Evolutionary conservation across 2,797 vertebrate species (phyloP).

Genomic region (Onychomys arenicola): DNA sequence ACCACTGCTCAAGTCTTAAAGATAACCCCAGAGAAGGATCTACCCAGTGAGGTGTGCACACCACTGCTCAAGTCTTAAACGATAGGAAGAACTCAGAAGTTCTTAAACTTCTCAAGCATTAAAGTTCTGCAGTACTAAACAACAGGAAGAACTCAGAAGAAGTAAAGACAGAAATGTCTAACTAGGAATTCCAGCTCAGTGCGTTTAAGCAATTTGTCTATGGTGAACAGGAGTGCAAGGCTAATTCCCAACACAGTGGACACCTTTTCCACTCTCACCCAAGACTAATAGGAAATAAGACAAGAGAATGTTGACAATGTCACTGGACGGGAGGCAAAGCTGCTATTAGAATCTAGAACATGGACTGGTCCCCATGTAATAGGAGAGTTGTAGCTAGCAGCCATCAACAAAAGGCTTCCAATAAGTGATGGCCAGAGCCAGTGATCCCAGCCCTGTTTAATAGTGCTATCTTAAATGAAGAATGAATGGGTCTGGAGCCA

Average conservation of each 20-base stretch:
- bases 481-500: slow-evolving; percentile 19
- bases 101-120: not conserved
- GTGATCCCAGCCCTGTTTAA: not conserved
- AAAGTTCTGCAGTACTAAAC: slow-evolving; percentile 18
- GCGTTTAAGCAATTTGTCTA: slow-evolving; percentile 12
- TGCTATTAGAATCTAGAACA: not conserved
- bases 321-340: not conserved
- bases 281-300: not conserved
- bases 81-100: slow-evolving; percentile 40
- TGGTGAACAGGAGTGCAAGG: not conserved
- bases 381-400: not conserved
- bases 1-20: slow-evolving; percentile 2
- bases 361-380: not conserved
- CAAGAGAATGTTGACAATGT: not conserved
- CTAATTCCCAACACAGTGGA: not conserved
- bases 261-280: not conserved
- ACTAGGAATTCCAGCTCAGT: not conserved
- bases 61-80: slow-evolving; percentile 34
- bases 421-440: not conserved
- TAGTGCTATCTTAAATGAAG: not conserved
- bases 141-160: slow-evolving; percentile 39
- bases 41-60: not conserved
- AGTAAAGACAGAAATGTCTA: not conserved
- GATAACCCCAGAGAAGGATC: slow-evolving; percentile 13
- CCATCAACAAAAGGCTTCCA: not conserved